Base-by-base conservation (phyloP, 2,888 invertebrate genomes). In the Anorthoa munda region DNA sequence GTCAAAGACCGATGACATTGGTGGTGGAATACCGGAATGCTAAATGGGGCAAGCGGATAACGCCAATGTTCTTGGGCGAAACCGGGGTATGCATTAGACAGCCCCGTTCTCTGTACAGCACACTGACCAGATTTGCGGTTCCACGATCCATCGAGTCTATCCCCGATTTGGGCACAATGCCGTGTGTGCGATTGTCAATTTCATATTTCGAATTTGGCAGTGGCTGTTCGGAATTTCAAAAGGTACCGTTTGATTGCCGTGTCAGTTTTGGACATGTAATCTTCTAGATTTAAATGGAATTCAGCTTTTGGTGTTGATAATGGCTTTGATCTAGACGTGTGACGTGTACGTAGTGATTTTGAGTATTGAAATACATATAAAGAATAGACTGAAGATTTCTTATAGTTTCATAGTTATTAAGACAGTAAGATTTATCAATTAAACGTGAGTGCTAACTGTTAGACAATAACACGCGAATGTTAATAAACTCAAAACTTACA, bases 51-150 rank as follows among this genome's bases (percentile, higher is more conserved):
- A 78, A 79, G 51, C 82, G 86, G 85, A 85, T 88, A 81, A 85
- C 85, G 79, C 80, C 87, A 79, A 87, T 88, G 87, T 88, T 90
- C 91, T 89, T 87, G 79, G 72, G 86, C 86, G 89, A 89, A 77
- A 71, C 84, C 60, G 74, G 84, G 59, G 88, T 83, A 86, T 90
- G 91, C 86, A 87, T 88, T 86, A 86, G 91, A 90, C 90, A 89
- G 87, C 73, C 83, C 85, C 79, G 83, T 86, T 17, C 53, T 55
- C 60, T 15, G 23, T 17, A 85, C 72, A 75, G 83, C 80, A 84
- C 77, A 84, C 83, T 79, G 67, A 64, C 78, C 84, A 80, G 86
- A 83, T 82, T 86, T 91, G 91, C 88, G 90, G 91, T 86, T 76
- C 68, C 64, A 83, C 79, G 83, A 85, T 88, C 77, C 79, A 88